Evolutionary conservation across 1,140 invertebrate genomes (phyloP), one percentile per base, ranked within the genome.

Genomic region (Sinella curviseta): DNA sequence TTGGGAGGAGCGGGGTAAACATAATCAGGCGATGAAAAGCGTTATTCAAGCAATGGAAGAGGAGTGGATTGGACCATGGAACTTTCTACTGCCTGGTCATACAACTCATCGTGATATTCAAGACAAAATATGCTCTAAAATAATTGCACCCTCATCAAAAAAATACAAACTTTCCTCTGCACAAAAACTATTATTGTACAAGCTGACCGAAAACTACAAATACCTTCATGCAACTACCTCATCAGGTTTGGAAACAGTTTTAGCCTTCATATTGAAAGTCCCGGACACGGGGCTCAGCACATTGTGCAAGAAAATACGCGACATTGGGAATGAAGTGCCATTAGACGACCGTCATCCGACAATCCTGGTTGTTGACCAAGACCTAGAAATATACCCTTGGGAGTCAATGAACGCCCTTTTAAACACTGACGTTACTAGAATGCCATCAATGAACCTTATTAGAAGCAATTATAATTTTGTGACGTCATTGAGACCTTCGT

Each of bases 361-460:
- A 12, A 78, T 83, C 26, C 28, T 83, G 2, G 78, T 83, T 48
- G 67, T 83, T n/a, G 82, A 83, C 76, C 74, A 84, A 80, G 78
- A 82, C 26, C 26, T 84, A 0, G 83, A 84, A 65, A 73, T 74
- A 24, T 67, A 82, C 3, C 83, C 83, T 24, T 82, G 81, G 81
- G 83, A 84, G 31, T 82, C 77, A 30, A 31, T 84, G 24, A 20
- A 55, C 1, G 80, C 74, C 48, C 31, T 84, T 1, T 2, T 36
- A 31, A 78, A 76, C 14, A 82, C 83, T 30, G 60, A 67, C 54
- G 83, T 82, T 14, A 81, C 81, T 17, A 48, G 83, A 77, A 80
- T 84, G 78, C 76, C 80, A 16, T 84, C 83, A 12, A 54, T 84
- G 28, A 39, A 80, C 17, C 26, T 67, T 3, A 78, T 82, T n/a